phyloP scores from a whole-genome alignment of 2,797 vertebrate species.

The Mormyrops boulengeri region DNA sequence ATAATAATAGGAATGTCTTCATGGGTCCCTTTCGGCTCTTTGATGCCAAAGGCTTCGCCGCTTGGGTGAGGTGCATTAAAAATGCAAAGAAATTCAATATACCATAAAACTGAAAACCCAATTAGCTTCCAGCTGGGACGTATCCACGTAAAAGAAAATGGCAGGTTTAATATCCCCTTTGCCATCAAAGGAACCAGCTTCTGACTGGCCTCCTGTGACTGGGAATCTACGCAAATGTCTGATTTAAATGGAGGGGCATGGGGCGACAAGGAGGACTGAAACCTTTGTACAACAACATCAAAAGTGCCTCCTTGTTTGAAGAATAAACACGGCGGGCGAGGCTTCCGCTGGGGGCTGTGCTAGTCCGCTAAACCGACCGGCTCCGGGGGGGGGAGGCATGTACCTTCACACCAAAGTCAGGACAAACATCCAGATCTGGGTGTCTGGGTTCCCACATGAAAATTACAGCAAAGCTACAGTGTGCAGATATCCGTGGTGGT shows the following conservation, averaged over 20 bases:
- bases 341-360: conserved; percentile 27
- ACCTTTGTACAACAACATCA: conserved; percentile 58
- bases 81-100: background rate
- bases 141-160: background rate
- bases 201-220: conserved; percentile 14
- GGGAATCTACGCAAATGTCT: conserved; percentile 21
- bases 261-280: conserved; percentile 27
- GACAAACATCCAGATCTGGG: background rate
- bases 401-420: background rate
- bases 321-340: conserved; percentile 34
- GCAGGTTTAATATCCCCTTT: conserved; percentile 7
- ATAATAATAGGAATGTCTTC: background rate
- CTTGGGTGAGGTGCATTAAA: background rate
- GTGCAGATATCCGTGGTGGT: background rate
- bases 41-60: background rate
- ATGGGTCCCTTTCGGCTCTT: background rate
- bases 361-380: conserved; percentile 34
- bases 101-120: background rate
- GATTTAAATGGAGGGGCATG: conserved; percentile 27
- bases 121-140: background rate
- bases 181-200: conserved; percentile 17
- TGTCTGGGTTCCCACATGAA: background rate
- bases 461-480: background rate
- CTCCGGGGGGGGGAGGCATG: background rate
- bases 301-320: conserved; percentile 45